Evolutionary conservation across 2,888 invertebrate genomes (phyloP).

Genomic region (Apamea epomidion): DNA sequence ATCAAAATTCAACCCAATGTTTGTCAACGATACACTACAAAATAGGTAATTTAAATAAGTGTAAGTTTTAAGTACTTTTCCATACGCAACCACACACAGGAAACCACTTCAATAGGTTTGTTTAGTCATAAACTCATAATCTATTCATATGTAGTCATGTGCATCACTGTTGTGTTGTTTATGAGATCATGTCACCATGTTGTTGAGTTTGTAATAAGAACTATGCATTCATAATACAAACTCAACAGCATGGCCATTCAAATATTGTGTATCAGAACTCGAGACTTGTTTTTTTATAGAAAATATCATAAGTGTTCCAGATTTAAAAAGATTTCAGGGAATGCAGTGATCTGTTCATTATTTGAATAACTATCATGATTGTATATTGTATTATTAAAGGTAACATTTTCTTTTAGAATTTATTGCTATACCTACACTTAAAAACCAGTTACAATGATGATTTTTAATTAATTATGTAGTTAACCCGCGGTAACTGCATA

Average conservation of each 20-base stretch:
- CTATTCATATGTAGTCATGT: slow-evolving; percentile 48
- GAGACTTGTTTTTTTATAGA: slow-evolving; percentile 16
- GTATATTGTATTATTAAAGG: not conserved
- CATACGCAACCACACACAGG: slow-evolving; percentile 48
- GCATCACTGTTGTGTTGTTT: slow-evolving; percentile 38
- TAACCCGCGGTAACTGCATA: too few relatives aligned
- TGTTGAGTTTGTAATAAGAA: too few relatives aligned
- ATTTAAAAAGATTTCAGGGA: not conserved
- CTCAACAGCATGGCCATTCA: slow-evolving; percentile 16
- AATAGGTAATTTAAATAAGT: not conserved
- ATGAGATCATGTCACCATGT: slow-evolving; percentile 28
- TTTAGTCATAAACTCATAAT: slow-evolving; percentile 32
- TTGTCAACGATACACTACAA: not conserved
- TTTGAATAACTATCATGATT: not conserved
- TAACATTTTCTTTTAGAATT: not conserved
- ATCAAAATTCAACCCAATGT: not conserved
- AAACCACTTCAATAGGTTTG: slow-evolving; percentile 26
- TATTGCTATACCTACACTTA: not conserved
- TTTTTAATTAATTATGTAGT: not conserved
- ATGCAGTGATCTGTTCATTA: not conserved
- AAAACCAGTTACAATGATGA: not conserved
- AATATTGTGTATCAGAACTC: slow-evolving; percentile 11
- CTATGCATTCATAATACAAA: slow-evolving; percentile 32
- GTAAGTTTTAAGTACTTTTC: slow-evolving; percentile 30
- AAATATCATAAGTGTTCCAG: not conserved